These are phyloP conservation scores for Stegophylla sp. DNA, from an alignment of 2,888 invertebrate genomes.

Conservation along the genomic window DNA sequence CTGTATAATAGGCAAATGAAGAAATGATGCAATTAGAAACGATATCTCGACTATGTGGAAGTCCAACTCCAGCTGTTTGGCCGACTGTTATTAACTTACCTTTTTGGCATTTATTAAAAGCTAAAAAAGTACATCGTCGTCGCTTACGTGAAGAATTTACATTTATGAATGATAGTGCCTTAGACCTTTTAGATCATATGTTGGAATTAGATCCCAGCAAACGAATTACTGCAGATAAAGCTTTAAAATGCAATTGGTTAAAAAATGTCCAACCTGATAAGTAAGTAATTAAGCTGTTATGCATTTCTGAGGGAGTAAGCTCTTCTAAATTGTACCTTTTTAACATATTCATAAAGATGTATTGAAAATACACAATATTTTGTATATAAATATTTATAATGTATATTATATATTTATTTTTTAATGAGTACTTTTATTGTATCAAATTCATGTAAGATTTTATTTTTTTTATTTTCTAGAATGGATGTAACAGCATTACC, in stretches of 20 bases:
- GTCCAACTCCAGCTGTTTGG: conserved; percentile 96
- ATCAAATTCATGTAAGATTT: no score
- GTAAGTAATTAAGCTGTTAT: conserved; percentile 69
- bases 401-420: no score
- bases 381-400: no score
- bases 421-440: no score
- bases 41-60: conserved; percentile 93
- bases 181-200: conserved; percentile 94
- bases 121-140: conserved; percentile 87
- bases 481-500: conserved; percentile 86
- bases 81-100: conserved; percentile 93
- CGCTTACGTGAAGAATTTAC: conserved; percentile 90
- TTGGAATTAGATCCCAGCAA: conserved; percentile 92
- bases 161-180: conserved; percentile 85
- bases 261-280: conserved; percentile 88
- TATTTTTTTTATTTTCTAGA: conserved; percentile 65
- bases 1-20: conserved; percentile 76
- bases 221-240: conserved; percentile 92
- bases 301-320: no score
- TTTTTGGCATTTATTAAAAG: conserved; percentile 87
- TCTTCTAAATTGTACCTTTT: no score
- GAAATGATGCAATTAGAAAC: conserved; percentile 93
- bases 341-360: no score
- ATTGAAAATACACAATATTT: no score
- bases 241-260: conserved; percentile 90